A percentile compares a stretch with the other conserved stretches of the same genome.
Evolutionary conservation across 2,888 invertebrate species (phyloP).

Genomic region (Thereva unica): DNA sequence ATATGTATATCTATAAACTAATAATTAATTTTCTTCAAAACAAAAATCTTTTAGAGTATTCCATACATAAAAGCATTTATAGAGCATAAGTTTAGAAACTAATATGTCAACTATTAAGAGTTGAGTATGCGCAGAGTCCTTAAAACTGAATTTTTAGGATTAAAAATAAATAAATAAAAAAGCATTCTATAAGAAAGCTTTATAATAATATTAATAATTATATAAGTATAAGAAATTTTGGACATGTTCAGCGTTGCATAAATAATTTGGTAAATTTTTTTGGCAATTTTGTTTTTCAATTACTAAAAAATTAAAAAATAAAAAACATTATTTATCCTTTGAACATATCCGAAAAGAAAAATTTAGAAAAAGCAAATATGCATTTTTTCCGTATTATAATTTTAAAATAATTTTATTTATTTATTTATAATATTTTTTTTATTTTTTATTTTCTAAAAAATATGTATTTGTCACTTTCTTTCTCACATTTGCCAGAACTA

Average conservation of each 20-base stretch:
- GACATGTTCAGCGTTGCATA: slow-evolving; percentile 21
- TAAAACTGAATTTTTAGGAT: slow-evolving; percentile 16
- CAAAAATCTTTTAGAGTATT: slow-evolving; percentile 4
- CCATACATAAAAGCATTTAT: slow-evolving; percentile 25
- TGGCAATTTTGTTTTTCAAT: background rate
- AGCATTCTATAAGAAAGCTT: slow-evolving; percentile 8
- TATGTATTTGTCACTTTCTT: background rate
- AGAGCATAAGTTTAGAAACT: slow-evolving; percentile 9
- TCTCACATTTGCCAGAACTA: slow-evolving; percentile 18
- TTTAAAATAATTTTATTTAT: slow-evolving; percentile 31
- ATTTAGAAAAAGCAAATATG: slow-evolving; percentile 8
- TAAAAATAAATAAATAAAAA: slow-evolving; percentile 1
- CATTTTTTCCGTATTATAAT: slow-evolving; percentile 19
- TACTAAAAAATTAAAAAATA: background rate
- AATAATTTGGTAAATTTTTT: background rate
- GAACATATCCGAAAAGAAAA: slow-evolving; percentile 28
- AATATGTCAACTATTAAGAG: slow-evolving; percentile 19
- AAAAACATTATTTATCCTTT: background rate
- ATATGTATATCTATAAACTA: slow-evolving; percentile 18
- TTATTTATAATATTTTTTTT: slow-evolving; percentile 30
- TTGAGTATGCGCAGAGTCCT: slow-evolving; percentile 12
- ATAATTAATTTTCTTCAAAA: background rate
- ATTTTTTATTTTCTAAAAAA: slow-evolving; percentile 14
- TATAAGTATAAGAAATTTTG: background rate
- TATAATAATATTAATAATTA: too few species aligned